phyloP scores from a whole-genome alignment of 2,113 vertebrate genomes.

The Geococcyx californianus region DNA sequence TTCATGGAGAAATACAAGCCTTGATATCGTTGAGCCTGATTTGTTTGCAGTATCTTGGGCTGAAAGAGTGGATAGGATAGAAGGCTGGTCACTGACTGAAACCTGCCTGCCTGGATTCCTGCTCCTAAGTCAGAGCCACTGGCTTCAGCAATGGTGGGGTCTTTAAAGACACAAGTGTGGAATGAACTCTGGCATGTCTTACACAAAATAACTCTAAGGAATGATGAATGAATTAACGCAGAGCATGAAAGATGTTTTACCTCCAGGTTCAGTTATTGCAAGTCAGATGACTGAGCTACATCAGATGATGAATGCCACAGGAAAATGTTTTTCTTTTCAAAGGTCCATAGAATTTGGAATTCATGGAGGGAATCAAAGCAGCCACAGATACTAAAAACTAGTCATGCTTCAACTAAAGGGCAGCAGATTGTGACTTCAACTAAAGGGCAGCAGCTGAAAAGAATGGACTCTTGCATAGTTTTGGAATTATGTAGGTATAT shows the following conservation, averaged over 20 bases:
- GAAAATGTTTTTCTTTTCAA: slow-evolving; percentile 18
- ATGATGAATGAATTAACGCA: background rate
- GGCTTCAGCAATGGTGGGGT: background rate
- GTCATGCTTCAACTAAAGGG: background rate
- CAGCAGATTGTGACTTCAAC: background rate
- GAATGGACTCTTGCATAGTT: background rate
- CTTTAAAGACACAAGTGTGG: background rate
- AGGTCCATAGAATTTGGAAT: background rate
- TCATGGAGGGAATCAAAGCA: background rate
- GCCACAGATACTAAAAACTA: background rate
- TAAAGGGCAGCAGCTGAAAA: background rate
- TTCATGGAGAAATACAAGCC: background rate
- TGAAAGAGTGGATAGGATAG: background rate
- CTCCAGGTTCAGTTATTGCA: background rate
- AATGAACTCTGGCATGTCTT: background rate
- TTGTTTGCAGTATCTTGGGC: background rate
- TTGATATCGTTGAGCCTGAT: background rate
- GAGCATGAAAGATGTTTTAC: background rate
- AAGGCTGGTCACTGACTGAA: background rate
- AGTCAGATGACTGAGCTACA: background rate
- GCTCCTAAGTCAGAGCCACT: background rate
- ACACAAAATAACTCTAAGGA: background rate
- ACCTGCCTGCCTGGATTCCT: background rate
- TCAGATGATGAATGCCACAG: background rate
- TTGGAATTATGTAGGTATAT: background rate